These are phyloP conservation scores for Falco punctatus DNA, from an alignment of 2,113 vertebrate genomes.

Conservation along the genomic window DNA sequence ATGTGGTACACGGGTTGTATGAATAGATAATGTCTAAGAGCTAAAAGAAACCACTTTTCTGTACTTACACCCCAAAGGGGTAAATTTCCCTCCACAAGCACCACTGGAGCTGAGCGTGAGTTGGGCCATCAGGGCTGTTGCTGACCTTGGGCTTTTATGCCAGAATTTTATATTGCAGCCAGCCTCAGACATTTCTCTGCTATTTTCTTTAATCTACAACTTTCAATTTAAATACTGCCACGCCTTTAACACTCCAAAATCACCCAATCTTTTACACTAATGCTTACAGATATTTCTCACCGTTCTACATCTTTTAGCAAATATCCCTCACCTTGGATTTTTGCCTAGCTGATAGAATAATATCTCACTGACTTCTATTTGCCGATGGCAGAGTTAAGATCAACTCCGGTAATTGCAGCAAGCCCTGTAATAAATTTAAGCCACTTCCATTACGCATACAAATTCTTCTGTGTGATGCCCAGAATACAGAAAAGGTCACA, in stretches of 20 bases:
- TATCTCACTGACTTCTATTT: neutral
- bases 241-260: neutral
- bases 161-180: neutral
- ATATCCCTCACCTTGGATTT: neutral
- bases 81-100: neutral
- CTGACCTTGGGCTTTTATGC: neutral
- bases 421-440: neutral
- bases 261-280: neutral
- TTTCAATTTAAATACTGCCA: neutral
- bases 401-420: neutral
- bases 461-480: neutral
- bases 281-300: neutral
- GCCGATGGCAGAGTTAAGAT: neutral
- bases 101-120: neutral
- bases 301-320: neutral
- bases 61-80: neutral
- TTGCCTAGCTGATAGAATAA: neutral
- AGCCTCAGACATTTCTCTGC: neutral
- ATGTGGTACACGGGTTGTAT: accelerated
- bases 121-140: neutral
- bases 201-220: neutral
- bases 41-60: neutral
- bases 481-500: neutral
- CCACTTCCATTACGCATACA: neutral
- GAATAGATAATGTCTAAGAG: neutral